Conservation (phyloP, 1,140 invertebrate genomes). For the Lordiphosa stackelbergi region DNA sequence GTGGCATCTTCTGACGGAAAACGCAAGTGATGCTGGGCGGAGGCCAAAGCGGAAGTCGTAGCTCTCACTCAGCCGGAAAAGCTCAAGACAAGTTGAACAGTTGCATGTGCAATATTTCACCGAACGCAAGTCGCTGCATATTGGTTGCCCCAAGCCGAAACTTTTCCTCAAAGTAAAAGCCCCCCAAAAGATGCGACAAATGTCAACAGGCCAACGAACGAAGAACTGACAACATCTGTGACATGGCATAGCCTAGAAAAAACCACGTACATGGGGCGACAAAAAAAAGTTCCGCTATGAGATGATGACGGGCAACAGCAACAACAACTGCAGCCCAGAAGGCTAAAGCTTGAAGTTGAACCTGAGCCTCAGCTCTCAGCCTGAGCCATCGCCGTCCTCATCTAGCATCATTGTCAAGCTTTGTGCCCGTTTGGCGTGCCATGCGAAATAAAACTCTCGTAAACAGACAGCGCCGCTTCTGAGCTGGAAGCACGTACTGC, state of each 20-base stretch:
- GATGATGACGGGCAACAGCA: constrained; percentile 41
- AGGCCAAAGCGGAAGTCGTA: constrained; percentile 53
- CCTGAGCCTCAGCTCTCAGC: constrained; percentile 29
- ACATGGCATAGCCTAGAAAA: constrained; percentile 48
- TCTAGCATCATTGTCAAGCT: constrained; percentile 59
- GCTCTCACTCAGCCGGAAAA: constrained; percentile 58
- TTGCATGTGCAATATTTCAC: constrained; percentile 59
- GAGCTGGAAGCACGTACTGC: constrained; percentile 39
- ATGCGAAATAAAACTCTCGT: constrained; percentile 71
- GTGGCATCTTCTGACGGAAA: constrained; percentile 40
- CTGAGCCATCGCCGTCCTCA: constrained; percentile 25
- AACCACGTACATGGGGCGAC: constrained; percentile 24
- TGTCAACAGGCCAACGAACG: constrained; percentile 45
- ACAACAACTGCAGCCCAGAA: constrained; percentile 55
- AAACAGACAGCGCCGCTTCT: constrained; percentile 66
- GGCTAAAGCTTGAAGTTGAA: constrained; percentile 25
- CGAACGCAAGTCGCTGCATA: constrained; percentile 35
- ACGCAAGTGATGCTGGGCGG: constrained; percentile 57
- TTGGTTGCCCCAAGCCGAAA: constrained; percentile 32
- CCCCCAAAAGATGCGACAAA: constrained; percentile 54
- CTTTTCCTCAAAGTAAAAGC: constrained; percentile 28
- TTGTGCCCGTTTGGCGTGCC: constrained; percentile 62
- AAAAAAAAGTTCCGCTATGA: constrained; percentile 56
- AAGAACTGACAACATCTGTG: constrained; percentile 19
- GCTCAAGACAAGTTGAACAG: constrained; percentile 48